Percentiles rank a stretch among this genome's conserved stretches.
These are phyloP conservation scores for Sphaerodactylus townsendi DNA, from an alignment of 2,113 vertebrate genomes.

Conservation along the genomic window DNA sequence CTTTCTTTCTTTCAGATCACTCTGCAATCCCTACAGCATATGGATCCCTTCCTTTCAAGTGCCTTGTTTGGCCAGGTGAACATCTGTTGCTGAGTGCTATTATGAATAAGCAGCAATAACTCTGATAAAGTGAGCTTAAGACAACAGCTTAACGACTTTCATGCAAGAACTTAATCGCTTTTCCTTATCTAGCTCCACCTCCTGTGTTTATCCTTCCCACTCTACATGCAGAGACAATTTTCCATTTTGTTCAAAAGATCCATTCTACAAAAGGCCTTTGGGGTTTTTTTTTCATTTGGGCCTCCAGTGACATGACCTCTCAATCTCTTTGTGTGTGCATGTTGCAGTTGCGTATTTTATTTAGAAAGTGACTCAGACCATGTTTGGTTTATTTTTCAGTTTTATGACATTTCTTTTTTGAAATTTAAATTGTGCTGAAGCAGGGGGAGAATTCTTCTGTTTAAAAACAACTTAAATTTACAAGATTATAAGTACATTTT, in stretches of 20 bases:
- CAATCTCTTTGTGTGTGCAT: not conserved
- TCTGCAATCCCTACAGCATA: slow-evolving; percentile 63
- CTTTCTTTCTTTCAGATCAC: slow-evolving; percentile 36
- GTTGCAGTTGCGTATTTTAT: not conserved
- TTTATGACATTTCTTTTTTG: not conserved
- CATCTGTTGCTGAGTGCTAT: slow-evolving; percentile 73
- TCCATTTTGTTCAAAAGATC: slow-evolving; percentile 37
- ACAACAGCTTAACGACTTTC: slow-evolving; percentile 70
- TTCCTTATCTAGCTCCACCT: slow-evolving; percentile 61
- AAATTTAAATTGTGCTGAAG: not conserved
- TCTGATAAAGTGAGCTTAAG: slow-evolving; percentile 70
- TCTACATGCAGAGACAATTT: slow-evolving; percentile 6
- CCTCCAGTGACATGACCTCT: not conserved
- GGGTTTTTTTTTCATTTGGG: not conserved
- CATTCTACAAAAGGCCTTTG: slow-evolving; percentile 29
- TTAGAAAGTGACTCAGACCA: not conserved
- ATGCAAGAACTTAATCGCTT: slow-evolving; percentile 56
- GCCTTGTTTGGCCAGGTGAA: slow-evolving; percentile 73
- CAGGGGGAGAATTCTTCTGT: not conserved
- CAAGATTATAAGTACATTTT: not conserved
- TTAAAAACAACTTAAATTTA: not conserved
- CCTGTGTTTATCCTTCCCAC: slow-evolving; percentile 61
- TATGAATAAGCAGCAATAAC: slow-evolving; percentile 72
- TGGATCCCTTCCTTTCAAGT: slow-evolving; percentile 71
- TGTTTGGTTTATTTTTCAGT: not conserved